Base-by-base conservation (phyloP, 2,113 vertebrate species). In the Erpornis zantholeuca region DNA sequence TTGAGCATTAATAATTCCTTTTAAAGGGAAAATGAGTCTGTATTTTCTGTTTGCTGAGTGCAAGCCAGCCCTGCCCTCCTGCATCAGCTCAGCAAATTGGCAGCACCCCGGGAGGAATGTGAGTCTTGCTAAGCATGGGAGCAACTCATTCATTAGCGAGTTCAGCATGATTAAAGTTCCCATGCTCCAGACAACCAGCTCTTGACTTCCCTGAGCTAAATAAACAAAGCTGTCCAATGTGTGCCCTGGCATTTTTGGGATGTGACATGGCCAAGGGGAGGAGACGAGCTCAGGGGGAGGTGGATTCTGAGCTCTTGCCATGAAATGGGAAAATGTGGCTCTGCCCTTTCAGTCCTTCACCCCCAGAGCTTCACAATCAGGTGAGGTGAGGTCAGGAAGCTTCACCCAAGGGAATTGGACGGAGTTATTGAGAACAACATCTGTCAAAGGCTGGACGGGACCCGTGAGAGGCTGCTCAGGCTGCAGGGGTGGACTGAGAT, bases 91-190 rank as follows among this genome's bases (percentile, higher is more conserved):
- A 8, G 75, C 45, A 49, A 13, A 42, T 25, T 56, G 8, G 10
- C 70, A 85, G 91, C 81, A 76, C 36, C 50, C 61, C 1, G 0
- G 69, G 24, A 95, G 84, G 94, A 95, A 95, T 91, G 65, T 0
- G 7, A 96, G 82, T 38, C 89, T 28, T 92, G 87, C 95, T 21
- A 65, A 88, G 93, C 45, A 94, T 56, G 95, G 84, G 31, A 96
- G 42, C 70, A 42, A 61, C 66, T 36, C n/a, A 19, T 82, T 91
- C 86, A 88, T 94, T 94, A 94, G 54, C 54, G 7, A 85, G 91
- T 80, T 82, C 75, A 14, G 85, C 70, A 7, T 85, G 70, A 85
- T 79, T 96, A 25, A 72, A 79, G 73, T 96, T 92, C 95, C 93
- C 81, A 28, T 76, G 65, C 77, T 69, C 36, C 61, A 53, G 31